A percentile compares a stretch with the other conserved stretches of the same genome.
These are phyloP conservation scores for Drosophila kepulauana DNA, from an alignment of 1,140 invertebrate species.

Conservation along the genomic window DNA sequence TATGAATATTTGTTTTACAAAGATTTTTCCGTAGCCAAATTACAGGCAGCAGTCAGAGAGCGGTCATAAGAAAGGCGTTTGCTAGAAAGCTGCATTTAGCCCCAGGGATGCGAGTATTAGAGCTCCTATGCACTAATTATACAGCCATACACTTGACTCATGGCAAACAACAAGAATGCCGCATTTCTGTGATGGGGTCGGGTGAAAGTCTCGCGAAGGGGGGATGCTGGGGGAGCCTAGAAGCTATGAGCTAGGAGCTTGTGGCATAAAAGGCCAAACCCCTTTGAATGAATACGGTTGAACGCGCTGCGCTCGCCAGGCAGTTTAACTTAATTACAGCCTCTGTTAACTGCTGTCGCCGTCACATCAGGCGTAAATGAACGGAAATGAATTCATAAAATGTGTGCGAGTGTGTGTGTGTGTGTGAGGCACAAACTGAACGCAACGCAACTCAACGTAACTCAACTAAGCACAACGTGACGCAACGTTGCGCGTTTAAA, in stretches of 20 bases:
- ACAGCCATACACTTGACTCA: conserved; percentile 15
- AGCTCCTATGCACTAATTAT: conserved; percentile 4
- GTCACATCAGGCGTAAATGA: conserved; percentile 79
- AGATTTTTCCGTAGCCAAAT: neutral
- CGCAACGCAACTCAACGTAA: conserved; percentile 71
- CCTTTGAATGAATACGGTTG: conserved; percentile 16
- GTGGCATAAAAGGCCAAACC: conserved; percentile 1
- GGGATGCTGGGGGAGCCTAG: neutral
- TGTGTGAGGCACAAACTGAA: conserved; percentile 41
- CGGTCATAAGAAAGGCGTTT: neutral
- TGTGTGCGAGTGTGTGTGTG: conserved; percentile 20
- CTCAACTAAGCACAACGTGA: conserved; percentile 57
- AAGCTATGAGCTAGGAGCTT: neutral
- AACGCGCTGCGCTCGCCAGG: conserved; percentile 44
- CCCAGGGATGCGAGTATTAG: neutral
- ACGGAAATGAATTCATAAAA: conserved; percentile 83
- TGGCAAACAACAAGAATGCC: conserved; percentile 17
- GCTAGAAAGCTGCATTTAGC: conserved; percentile 3
- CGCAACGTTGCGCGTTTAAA: conserved; percentile 79
- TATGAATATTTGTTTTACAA: neutral
- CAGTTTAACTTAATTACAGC: conserved; percentile 79
- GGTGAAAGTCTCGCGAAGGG: neutral
- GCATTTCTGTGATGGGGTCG: neutral
- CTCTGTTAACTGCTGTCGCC: conserved; percentile 58
- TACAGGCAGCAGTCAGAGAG: neutral